phyloP scores from a whole-genome alignment of 2,888 invertebrate genomes.

The Calliphora vomitoria region DNA sequence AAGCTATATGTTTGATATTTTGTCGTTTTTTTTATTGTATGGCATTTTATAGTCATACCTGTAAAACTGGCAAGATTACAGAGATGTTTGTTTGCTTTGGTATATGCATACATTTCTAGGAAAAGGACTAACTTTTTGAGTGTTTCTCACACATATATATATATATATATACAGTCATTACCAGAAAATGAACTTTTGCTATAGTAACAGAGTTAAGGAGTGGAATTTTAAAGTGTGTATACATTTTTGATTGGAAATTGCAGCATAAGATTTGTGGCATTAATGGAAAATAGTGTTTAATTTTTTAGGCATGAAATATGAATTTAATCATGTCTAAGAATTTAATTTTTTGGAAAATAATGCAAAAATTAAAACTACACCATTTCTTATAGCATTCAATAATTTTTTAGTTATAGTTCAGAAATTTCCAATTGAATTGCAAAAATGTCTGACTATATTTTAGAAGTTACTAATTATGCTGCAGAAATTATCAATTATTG shows the following conservation, averaged over 20 bases:
- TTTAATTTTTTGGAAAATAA: too few relatives aligned
- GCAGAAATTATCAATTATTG: too few relatives aligned
- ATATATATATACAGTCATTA: neutral
- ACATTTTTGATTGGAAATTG: constrained; percentile 28
- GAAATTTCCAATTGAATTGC: too few relatives aligned
- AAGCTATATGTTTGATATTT: neutral
- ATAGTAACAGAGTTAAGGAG: constrained; percentile 32
- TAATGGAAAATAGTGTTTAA: neutral
- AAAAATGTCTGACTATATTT: too few relatives aligned
- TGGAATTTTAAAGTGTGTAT: neutral
- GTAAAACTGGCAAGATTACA: constrained; percentile 1
- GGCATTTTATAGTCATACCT: neutral
- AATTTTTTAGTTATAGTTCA: too few relatives aligned
- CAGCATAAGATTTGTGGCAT: neutral
- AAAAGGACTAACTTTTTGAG: constrained; percentile 27
- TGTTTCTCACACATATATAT: constrained; percentile 12
- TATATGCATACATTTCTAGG: neutral
- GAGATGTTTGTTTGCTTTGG: neutral
- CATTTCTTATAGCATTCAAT: too few relatives aligned
- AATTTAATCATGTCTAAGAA: too few relatives aligned
- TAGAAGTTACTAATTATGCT: too few relatives aligned
- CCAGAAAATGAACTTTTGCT: constrained; percentile 1
- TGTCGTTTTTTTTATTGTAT: neutral
- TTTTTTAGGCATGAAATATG: neutral
- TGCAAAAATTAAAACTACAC: too few relatives aligned